Evolutionary conservation across 2,113 vertebrate species (phyloP).

Genomic region (Empidonax traillii): DNA sequence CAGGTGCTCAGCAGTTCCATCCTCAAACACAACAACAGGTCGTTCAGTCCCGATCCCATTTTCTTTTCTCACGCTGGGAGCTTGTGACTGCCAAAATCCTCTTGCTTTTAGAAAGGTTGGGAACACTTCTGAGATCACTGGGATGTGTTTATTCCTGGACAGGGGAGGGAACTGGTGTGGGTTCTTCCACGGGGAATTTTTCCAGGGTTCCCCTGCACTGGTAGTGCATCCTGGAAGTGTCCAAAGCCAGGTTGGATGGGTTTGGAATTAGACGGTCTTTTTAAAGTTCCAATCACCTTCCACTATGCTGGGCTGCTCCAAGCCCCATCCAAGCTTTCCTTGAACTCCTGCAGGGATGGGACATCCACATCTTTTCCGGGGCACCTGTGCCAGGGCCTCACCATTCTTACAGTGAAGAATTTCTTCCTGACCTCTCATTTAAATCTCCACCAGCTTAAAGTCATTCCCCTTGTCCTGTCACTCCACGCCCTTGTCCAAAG

Average conservation of each 20-base stretch:
- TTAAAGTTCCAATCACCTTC: not conserved
- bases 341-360: rapidly evolving
- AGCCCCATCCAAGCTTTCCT: rapidly evolving
- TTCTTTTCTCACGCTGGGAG: not conserved
- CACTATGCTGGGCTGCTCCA: not conserved
- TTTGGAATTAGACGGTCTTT: not conserved
- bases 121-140: not conserved
- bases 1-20: no score
- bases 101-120: not conserved
- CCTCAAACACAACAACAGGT: no score
- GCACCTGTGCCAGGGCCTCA: rapidly evolving
- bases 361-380: not conserved
- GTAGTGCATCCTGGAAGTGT: rapidly evolving
- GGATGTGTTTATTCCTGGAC: not conserved
- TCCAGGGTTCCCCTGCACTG: rapidly evolving
- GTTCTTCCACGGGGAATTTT: not conserved
- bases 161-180: rapidly evolving
- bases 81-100: not conserved
- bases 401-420: not conserved
- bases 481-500: not conserved
- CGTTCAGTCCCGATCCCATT: not conserved
- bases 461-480: not conserved
- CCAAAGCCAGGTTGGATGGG: not conserved
- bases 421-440: not conserved
- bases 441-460: not conserved